Evolutionary conservation across 2,888 invertebrate species (phyloP), one percentile per base, ranked within the genome.

Genomic region (Leucophora obtusa): DNA sequence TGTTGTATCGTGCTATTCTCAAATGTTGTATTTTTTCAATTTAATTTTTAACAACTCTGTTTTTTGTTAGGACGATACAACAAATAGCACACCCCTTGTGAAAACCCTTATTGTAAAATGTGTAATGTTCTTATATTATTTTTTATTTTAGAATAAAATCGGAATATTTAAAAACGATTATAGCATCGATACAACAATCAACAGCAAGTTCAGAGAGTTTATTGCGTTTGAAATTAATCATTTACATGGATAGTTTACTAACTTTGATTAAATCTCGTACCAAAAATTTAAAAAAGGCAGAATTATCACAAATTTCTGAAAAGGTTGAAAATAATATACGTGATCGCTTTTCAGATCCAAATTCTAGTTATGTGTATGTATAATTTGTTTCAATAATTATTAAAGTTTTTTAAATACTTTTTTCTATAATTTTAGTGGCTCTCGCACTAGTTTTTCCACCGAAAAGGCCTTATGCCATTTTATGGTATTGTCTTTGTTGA

Each of bases 321-420:
- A 89, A 89, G 60, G 85, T 90, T 0, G 90, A 90, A 70, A 88
- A 86, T 38, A 87, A 90, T 79, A 86, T 90, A 18, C 87, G 89
- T 0, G 56, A 81, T n/a, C 86, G 87, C 2, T 90, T 90, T 79
- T 81, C 86, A 0, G 86, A 87, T 82, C 86, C 85, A 18, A 84
- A 85, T 50, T 75, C 82, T n/a, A 86, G 84, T 50, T 65, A 81
- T n/a, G 83, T 71, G 86, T 86, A 65, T 83, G 82, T 63, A n/a
- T 54, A n/a, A 51, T 28, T 69, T 43, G 14, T n/a, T 15, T 14
- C 17, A 9, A 9, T 11, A 38, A n/a, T 33, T 1, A 15, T 35
- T 1, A 50, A 53, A 17, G 70, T 10, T 58, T 54, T 47, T 17
- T 24, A 43, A 38, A 6, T 28, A 21, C 62, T 43, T 68, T 51